These are phyloP conservation scores for Daubentonia madagascariensis DNA, from an alignment of 2,113 vertebrate genomes.

Conservation along the genomic window DNA sequence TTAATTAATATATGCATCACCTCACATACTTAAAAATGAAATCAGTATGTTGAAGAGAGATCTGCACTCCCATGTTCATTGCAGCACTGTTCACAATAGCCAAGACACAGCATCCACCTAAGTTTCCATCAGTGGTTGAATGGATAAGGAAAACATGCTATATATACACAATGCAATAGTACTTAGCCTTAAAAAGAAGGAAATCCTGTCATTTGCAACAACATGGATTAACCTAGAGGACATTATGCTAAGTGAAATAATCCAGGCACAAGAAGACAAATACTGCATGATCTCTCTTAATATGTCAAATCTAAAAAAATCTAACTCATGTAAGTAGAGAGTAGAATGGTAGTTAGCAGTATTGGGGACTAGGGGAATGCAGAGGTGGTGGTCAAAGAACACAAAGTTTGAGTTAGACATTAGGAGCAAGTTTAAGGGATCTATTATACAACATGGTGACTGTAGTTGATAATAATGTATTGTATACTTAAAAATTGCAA, in stretches of 20 bases:
- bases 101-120: not conserved
- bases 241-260: not conserved
- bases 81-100: not conserved
- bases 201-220: not conserved
- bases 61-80: not conserved
- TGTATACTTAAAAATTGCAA: not conserved
- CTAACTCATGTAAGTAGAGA: not conserved
- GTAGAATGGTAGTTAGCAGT: not conserved
- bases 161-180: not conserved
- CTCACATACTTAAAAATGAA: not conserved
- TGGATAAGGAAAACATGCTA: not conserved
- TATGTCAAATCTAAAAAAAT: not conserved
- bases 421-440: not conserved
- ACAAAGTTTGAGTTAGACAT: not conserved
- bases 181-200: not conserved
- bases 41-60: not conserved
- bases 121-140: not conserved
- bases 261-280: not conserved
- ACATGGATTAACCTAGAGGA: not conserved
- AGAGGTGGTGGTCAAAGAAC: not conserved
- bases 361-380: fast-evolving
- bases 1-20: not conserved
- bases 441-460: not conserved
- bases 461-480: not conserved
- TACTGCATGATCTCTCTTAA: fast-evolving